These are phyloP conservation scores for Amphiprion ocellaris DNA, from an alignment of 2,113 vertebrate genomes.

Conservation along the genomic window DNA sequence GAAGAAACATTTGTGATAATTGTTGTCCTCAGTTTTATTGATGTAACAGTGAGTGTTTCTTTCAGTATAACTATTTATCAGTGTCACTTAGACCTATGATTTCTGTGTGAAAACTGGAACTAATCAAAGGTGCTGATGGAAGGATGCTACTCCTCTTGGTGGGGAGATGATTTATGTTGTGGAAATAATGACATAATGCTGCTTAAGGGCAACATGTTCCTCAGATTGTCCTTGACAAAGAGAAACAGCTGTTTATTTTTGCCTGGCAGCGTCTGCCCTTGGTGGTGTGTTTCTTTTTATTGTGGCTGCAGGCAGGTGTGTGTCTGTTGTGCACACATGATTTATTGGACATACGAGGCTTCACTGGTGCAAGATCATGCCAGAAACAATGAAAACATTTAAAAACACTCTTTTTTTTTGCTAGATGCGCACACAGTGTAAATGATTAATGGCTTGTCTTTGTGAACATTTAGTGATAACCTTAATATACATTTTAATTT, in stretches of 20 bases:
- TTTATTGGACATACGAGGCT: constrained; percentile 64
- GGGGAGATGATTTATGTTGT: constrained; percentile 63
- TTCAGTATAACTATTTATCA: no score
- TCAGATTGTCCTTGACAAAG: constrained; percentile 53
- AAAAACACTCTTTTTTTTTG: not conserved
- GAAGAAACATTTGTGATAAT: no score
- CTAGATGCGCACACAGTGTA: constrained; percentile 6
- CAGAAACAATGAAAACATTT: constrained; percentile 32
- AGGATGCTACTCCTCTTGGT: not conserved
- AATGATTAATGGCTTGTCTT: constrained; percentile 11
- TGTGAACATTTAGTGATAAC: not conserved
- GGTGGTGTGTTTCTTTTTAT: constrained; percentile 58
- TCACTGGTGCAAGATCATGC: constrained; percentile 24
- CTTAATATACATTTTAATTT: not conserved
- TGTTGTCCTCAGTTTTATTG: no score
- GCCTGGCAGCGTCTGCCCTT: constrained; percentile 63
- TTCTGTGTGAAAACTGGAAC: not conserved
- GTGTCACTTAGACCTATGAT: not conserved
- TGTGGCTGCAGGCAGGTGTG: constrained; percentile 48
- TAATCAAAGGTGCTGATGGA: not conserved
- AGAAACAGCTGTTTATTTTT: constrained; percentile 71
- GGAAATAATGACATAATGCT: constrained; percentile 37
- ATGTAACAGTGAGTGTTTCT: no score
- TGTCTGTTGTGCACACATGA: constrained; percentile 54
- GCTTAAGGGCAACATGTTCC: constrained; percentile 54